These are phyloP conservation scores for Mus minutoides DNA, from an alignment of 2,797 vertebrate genomes.

Conservation along the genomic window DNA sequence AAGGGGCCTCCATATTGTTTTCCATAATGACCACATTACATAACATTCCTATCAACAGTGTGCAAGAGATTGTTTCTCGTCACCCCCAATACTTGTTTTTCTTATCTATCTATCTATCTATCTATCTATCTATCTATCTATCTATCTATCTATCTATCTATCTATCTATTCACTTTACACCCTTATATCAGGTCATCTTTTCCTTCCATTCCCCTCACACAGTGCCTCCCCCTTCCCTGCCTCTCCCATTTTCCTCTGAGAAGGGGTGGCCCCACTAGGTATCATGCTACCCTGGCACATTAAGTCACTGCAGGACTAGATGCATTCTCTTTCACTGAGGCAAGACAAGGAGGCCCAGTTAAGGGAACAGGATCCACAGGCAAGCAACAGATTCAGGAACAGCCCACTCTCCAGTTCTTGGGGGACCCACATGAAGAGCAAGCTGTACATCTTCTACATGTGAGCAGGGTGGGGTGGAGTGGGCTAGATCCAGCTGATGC, in stretches of 20 bases:
- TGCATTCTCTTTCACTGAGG: neutral
- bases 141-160: too few relatives aligned
- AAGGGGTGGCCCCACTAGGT: neutral
- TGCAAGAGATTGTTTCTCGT: neutral
- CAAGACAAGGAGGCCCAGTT: neutral
- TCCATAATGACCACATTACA: neutral
- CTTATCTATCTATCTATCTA: neutral
- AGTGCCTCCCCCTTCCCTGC: neutral
- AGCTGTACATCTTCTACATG: neutral
- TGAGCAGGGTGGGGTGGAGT: neutral
- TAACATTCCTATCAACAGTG: neutral
- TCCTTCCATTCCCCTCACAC: neutral
- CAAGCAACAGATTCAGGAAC: neutral
- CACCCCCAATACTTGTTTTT: neutral
- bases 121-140: too few relatives aligned
- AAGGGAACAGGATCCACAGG: neutral
- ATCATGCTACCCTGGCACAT: neutral
- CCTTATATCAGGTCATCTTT: neutral
- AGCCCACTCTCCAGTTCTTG: neutral
- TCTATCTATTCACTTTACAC: neutral
- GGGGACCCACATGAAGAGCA: neutral
- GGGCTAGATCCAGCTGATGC: neutral
- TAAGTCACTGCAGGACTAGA: neutral
- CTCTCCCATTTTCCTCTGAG: neutral
- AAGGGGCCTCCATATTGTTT: neutral